Percentiles rank a stretch among this genome's conserved stretches.
Evolutionary conservation across 1,140 invertebrate species (phyloP).

Genomic region (Apis dorsata): DNA sequence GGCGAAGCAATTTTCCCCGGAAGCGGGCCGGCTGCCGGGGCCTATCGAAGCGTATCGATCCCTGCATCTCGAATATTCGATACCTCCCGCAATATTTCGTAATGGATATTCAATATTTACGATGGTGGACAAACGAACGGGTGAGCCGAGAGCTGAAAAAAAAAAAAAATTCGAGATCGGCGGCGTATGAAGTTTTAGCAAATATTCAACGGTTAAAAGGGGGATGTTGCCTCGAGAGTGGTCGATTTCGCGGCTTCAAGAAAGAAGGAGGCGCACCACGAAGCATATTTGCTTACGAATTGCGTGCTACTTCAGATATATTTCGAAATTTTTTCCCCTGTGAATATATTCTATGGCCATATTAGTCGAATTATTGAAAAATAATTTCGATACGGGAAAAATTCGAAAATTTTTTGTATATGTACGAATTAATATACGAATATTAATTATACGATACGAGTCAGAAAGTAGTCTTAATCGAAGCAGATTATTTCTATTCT

Average conservation of each 20-base stretch:
- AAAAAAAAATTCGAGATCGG: not conserved
- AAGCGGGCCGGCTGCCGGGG: not conserved
- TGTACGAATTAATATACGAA: no score
- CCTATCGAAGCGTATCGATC: conserved; percentile 47
- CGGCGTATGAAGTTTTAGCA: not conserved
- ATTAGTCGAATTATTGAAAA: no score
- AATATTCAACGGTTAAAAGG: conserved; percentile 1
- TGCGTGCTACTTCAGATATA: not conserved
- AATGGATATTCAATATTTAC: conserved; percentile 67
- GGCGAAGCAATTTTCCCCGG: conserved; percentile 45
- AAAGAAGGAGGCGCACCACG: not conserved
- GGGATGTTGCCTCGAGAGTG: not conserved
- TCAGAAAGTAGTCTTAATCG: no score
- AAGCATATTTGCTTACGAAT: not conserved
- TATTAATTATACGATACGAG: no score
- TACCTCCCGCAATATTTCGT: conserved; percentile 61
- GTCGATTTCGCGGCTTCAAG: not conserved
- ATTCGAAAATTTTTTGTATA: no score
- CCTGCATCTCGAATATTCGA: conserved; percentile 58
- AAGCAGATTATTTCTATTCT: no score
- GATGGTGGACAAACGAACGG: conserved; percentile 55
- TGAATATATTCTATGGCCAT: no score
- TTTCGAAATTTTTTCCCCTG: not conserved
- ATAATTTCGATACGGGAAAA: no score
- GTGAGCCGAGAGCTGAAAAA: not conserved